Evolutionary conservation across 1,140 invertebrate genomes (phyloP), one percentile per base, ranked within the genome.

Genomic region (Aethina tumida): DNA sequence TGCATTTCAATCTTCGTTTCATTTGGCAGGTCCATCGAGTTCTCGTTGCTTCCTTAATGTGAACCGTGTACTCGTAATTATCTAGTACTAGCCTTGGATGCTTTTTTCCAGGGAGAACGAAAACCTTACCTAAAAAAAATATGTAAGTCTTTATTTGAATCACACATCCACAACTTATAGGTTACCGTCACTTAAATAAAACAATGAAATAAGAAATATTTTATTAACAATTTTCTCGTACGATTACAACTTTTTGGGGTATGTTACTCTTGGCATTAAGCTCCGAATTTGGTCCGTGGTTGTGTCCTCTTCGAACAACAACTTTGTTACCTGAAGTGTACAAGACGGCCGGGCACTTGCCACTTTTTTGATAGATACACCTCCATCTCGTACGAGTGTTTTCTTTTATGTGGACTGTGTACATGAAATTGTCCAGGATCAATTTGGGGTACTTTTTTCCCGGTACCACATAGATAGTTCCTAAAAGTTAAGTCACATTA

Each of bases 381-480:
- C 41, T 33, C 50, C 50, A 52, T 28, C 48, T 37, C n/a, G 47
- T 52, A 22, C 41, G 41, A 17, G 27, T 24, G 4, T 16, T 13
- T 20, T 43, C 35, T 24, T 49, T 37, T 24, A 39, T 43, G 27
- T 53, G 41, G 6, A 45, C 25, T 22, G 37, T 45, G 29, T 41
- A 53, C 14, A 43, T 39, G 37, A 24, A 43, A 7, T 40, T 27
- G 26, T 52, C 30, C 7, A 53, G 18, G 7, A 43, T 30, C 28
- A 54, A n/a, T 34, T 45, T 41, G 14, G 52, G 52, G 25, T 54
- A 20, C 29, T 50, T 54, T 21, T 30, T 28, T 12, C 52, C 52
- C 2, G 30, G 44, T 16, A 42, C 14, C 12, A 52, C 32, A 26
- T 54, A 54, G 16, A 54, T 35, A 8, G 28, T 34, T 16, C 39